Evolutionary conservation across 2,888 invertebrate genomes (phyloP).

Genomic region (Criorhina ranunculi): DNA sequence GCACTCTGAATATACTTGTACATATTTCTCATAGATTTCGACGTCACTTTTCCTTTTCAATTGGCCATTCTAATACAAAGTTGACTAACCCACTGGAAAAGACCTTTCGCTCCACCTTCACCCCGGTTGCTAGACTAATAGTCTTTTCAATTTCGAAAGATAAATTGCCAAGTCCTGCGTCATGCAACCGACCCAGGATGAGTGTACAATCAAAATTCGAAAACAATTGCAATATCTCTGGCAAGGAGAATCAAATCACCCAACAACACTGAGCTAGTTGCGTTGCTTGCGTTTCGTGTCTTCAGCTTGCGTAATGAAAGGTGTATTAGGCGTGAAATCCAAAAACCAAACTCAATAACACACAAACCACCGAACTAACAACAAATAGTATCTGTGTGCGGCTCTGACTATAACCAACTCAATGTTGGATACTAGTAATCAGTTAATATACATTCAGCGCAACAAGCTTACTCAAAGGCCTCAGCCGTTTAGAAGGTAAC

Average conservation of each 20-base stretch:
- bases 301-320: conserved; percentile 53
- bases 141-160: neutral
- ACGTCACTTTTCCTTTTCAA: neutral
- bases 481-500: conserved; percentile 52
- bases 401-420: conserved; percentile 12
- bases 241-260: conserved; percentile 9
- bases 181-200: neutral
- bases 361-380: conserved; percentile 13
- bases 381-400: neutral
- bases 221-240: conserved; percentile 11
- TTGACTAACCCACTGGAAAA: neutral
- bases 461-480: conserved; percentile 45
- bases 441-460: conserved; percentile 72
- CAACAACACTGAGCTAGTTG: conserved; percentile 1
- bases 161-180: neutral
- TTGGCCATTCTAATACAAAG: conserved; percentile 2
- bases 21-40: no score
- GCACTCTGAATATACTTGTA: neutral
- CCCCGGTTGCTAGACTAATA: neutral
- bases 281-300: conserved; percentile 34
- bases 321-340: conserved; percentile 58
- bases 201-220: neutral
- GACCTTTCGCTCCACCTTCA: neutral
- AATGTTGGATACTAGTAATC: conserved; percentile 51
- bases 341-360: conserved; percentile 26